Evolutionary conservation across 2,113 vertebrate genomes (phyloP).

Genomic region (Cichladusa arquata): DNA sequence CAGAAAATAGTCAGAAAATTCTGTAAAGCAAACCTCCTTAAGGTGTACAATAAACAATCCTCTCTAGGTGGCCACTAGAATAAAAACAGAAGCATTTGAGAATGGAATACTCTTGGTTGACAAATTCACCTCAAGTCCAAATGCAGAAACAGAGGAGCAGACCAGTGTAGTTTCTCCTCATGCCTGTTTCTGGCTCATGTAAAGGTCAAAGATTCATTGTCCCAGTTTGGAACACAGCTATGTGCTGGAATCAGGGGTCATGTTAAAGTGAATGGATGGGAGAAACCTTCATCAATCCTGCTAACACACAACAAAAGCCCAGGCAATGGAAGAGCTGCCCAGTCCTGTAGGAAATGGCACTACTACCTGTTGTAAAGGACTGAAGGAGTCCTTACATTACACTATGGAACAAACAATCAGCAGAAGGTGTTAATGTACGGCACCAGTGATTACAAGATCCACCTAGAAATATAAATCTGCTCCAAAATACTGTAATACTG

Average conservation of each 20-base stretch:
- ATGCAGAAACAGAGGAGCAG: not conserved
- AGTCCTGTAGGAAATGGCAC: not conserved
- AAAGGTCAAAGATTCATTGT: constrained; percentile 4
- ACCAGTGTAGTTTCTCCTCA: not conserved
- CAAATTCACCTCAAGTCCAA: not conserved
- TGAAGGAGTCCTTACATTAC: not conserved
- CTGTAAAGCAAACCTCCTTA: not conserved
- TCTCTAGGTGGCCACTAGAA: not conserved
- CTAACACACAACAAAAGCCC: not conserved
- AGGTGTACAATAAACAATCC: not conserved
- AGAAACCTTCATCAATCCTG: not conserved
- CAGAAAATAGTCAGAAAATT: not conserved
- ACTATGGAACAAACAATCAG: not conserved
- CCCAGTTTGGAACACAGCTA: not conserved
- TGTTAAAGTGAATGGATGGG: not conserved
- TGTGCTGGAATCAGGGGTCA: not conserved
- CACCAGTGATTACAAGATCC: not conserved
- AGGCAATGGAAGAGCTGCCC: not conserved
- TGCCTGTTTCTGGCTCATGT: not conserved
- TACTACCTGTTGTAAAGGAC: not conserved
- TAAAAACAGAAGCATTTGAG: not conserved
- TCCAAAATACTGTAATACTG: not conserved
- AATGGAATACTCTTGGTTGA: not conserved
- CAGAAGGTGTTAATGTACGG: not conserved
- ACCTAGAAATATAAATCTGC: not conserved